A percentile compares a stretch with the other conserved stretches of the same genome.
phyloP scores from a whole-genome alignment of 2,888 invertebrate genomes.

The Suillia variegata region DNA sequence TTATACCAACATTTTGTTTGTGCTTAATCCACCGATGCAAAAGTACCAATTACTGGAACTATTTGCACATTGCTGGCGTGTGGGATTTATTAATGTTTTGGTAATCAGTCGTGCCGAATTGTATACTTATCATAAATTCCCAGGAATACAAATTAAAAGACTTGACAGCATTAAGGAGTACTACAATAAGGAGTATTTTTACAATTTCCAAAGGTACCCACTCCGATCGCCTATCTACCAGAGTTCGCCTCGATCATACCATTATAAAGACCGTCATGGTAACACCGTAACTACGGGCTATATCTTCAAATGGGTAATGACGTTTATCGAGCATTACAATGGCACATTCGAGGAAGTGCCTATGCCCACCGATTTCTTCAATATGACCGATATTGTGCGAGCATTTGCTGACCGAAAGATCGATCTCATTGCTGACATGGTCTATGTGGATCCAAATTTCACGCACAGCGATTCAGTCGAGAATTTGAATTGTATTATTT shows the following conservation, averaged over 20 bases:
- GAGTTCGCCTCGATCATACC: constrained; percentile 21
- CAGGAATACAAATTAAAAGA: constrained; percentile 22
- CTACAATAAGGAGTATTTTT: constrained; percentile 22
- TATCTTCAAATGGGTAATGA: constrained; percentile 33
- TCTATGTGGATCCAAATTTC: constrained; percentile 28
- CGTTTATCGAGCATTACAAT: constrained; percentile 40
- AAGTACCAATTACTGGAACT: constrained; percentile 18
- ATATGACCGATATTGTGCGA: background rate
- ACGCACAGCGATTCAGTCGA: constrained; percentile 34
- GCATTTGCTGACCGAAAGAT: constrained; percentile 28
- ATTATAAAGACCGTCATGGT: constrained; percentile 28
- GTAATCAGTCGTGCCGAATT: constrained; percentile 21
- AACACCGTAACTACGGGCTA: constrained; percentile 36
- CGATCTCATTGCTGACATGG: constrained; percentile 36
- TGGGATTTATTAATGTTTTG: constrained; percentile 40
- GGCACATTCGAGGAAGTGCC: constrained; percentile 22
- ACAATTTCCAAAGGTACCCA: constrained; percentile 35
- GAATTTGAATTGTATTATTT: constrained; percentile 31
- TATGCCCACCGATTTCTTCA: background rate
- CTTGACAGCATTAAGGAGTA: constrained; percentile 27
- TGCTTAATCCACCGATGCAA: too few relatives aligned
- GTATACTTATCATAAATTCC: constrained; percentile 39
- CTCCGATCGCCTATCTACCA: constrained; percentile 19
- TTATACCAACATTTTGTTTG: constrained; percentile 18
- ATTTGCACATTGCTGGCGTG: constrained; percentile 35